Base-by-base conservation (phyloP, 2,797 vertebrate genomes). In the Malurus leucopterus region DNA sequence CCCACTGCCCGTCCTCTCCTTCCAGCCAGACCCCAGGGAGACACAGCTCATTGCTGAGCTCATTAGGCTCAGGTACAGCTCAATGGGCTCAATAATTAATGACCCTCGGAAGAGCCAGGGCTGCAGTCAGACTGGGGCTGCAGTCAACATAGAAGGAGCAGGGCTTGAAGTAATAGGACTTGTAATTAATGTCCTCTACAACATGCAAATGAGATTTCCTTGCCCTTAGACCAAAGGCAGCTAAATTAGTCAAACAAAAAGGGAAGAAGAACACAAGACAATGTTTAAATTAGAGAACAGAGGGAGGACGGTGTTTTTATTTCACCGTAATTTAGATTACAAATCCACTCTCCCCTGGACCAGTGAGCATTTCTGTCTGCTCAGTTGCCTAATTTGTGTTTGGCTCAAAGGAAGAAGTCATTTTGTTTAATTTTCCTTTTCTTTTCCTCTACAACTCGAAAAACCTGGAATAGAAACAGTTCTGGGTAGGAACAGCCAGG, bases 171-270 rank as follows among this genome's bases (percentile, higher is more conserved):
- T 26, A 38, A 80, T 91, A 86, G 24, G 55, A 32, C 65, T 62
- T 36, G 7, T 65, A 89, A 92, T 87, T 87, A 89, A 93, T 36
- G 24, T 50, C 72, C 77, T 70, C 18, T 70, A 44, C 82, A 64
- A 30, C 5, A 88, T 64, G 61, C 68, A 86, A 64, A 92, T 71
- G 58, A 91, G 29, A 61, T 62, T 86, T 79, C 71, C 74, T 91
- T 79, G 75, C 44, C 84, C 68, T 92, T 68, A 86, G 64, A 79
- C 71, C 81, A 91, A 88, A 86, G 74, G 64, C 57, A 57, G 57
- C 44, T 30, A 36, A 78, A 89, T 89, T 81, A 93, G 63, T 81
- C 40, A 43, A 73, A 79, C 13, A 73, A 76, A 86, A 92, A 73
- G 10, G 38, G 71, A 84, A 86, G 61, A 82, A 36, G 63, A 88